Percentiles rank a stretch among this genome's conserved stretches.
These are phyloP conservation scores for Platypus cylindrus DNA, from an alignment of 2,888 invertebrate genomes.

Conservation along the genomic window DNA sequence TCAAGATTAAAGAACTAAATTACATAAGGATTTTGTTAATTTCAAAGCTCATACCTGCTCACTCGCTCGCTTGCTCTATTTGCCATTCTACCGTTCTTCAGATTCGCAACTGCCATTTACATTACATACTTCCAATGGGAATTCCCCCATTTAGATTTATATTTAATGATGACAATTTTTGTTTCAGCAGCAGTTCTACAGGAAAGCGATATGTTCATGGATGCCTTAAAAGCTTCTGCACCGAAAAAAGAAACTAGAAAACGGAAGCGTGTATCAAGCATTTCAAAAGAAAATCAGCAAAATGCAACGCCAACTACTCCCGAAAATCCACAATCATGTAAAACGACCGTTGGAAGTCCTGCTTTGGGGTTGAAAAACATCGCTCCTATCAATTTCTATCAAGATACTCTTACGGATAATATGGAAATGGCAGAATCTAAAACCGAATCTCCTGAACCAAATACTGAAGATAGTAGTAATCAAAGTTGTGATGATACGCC, in stretches of 20 bases:
- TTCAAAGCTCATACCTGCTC: no score
- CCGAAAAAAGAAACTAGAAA: constrained; percentile 66
- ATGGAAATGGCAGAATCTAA: constrained; percentile 29
- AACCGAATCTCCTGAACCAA: constrained; percentile 23
- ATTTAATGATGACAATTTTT: constrained; percentile 5
- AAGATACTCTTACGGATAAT: constrained; percentile 59
- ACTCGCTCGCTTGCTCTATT: no score
- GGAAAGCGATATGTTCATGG: constrained; percentile 91
- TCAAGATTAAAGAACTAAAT: no score
- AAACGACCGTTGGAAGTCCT: constrained; percentile 20
- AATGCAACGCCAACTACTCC: constrained; percentile 23
- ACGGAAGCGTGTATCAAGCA: constrained; percentile 60
- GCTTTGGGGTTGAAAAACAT: constrained; percentile 35
- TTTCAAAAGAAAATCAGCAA: constrained; percentile 49
- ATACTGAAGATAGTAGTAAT: constrained; percentile 16
- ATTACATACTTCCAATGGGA: no score
- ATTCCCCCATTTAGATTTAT: no score
- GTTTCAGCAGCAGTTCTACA: constrained; percentile 54
- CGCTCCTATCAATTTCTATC: constrained; percentile 68
- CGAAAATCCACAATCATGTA: constrained; percentile 26
- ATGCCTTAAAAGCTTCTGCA: constrained; percentile 71
- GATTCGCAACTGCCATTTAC: no score
- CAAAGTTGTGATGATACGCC: constrained; percentile 21
- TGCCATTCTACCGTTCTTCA: no score
- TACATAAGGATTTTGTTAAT: no score